Evolutionary conservation across 1,140 invertebrate species (phyloP).

Genomic region (Conus ventricosus): DNA sequence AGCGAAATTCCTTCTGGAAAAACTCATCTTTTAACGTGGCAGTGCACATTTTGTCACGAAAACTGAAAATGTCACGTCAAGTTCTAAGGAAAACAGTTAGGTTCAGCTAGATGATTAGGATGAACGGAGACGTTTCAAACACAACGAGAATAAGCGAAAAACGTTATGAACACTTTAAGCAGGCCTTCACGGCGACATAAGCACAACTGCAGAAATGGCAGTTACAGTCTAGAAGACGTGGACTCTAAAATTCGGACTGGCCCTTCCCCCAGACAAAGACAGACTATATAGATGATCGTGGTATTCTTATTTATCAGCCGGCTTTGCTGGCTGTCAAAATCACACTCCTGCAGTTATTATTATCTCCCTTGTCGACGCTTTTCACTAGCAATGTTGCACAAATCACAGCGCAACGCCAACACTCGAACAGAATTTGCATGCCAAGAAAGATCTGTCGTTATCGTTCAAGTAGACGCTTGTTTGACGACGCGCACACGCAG

Average conservation of each 20-base stretch:
- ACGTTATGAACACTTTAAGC: too few species aligned
- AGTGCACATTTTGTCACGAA: not conserved
- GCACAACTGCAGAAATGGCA: too few species aligned
- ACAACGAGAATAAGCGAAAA: not conserved
- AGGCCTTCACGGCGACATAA: too few species aligned
- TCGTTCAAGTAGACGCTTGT: not conserved
- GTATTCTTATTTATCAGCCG: too few species aligned
- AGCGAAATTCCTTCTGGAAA: not conserved
- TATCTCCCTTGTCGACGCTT: too few species aligned
- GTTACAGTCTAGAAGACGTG: too few species aligned
- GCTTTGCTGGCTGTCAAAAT: too few species aligned
- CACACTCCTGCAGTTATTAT: too few species aligned
- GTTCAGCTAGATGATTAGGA: not conserved
- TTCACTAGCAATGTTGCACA: not conserved
- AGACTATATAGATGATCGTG: too few species aligned
- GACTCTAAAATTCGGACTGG: too few species aligned
- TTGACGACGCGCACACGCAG: not conserved
- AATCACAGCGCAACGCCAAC: not conserved
- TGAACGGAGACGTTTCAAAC: not conserved
- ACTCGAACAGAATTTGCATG: not conserved
- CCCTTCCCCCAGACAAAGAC: too few species aligned
- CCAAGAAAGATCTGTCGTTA: too few species aligned
- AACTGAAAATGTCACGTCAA: not conserved
- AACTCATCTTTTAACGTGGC: not conserved
- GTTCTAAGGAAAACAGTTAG: not conserved